A percentile compares a stretch with the other conserved stretches of the same genome.
Conservation (phyloP, 2,113 vertebrate species). For the Thinocorus orbignyianus region DNA sequence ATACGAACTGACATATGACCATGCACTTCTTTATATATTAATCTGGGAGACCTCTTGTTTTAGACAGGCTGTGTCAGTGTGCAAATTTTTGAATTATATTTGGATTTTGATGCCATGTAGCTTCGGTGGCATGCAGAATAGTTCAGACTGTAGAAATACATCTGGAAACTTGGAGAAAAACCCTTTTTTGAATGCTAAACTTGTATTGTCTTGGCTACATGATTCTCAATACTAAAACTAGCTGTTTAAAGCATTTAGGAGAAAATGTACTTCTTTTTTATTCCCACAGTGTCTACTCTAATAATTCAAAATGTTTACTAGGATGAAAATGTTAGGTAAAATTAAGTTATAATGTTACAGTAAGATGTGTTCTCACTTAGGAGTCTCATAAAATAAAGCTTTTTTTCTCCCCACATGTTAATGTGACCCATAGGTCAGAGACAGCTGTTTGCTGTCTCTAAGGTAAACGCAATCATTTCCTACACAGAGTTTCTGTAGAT, state of each 20-base stretch:
- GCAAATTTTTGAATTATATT: conserved; percentile 1
- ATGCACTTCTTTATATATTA: neutral
- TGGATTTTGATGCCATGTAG: neutral
- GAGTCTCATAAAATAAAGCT: neutral
- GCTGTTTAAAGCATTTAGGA: neutral
- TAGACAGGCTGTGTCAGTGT: neutral
- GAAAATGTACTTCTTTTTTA: neutral
- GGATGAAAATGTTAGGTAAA: neutral
- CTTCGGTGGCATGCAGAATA: neutral
- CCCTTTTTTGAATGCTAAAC: neutral
- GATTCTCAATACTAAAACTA: neutral
- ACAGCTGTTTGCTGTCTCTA: neutral
- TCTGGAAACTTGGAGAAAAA: neutral
- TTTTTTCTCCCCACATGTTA: neutral
- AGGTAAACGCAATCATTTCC: neutral
- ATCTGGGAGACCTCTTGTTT: neutral
- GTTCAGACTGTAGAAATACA: neutral
- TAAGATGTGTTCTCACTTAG: neutral
- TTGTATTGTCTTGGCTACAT: neutral
- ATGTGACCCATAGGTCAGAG: neutral
- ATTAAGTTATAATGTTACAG: neutral
- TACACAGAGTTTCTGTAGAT: neutral
- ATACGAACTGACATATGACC: neutral
- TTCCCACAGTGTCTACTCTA: neutral
- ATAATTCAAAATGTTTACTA: neutral